A percentile compares a stretch with the other conserved stretches of the same genome.
phyloP scores from a whole-genome alignment of 2,888 invertebrate species.

The Epsilonema sp. region DNA sequence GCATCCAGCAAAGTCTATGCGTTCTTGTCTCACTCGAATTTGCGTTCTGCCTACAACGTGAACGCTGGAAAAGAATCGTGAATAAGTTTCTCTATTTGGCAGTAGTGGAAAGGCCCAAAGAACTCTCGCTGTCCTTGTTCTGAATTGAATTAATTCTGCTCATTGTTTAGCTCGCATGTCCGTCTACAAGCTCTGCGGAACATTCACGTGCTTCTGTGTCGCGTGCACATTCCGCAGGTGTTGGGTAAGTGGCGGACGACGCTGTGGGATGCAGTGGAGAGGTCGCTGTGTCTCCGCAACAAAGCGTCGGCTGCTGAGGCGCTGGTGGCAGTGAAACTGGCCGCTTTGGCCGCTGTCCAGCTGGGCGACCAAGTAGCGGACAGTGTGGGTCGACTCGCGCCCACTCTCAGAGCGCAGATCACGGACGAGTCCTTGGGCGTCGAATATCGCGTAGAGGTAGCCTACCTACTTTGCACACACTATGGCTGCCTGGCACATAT shows the following conservation, averaged over 20 bases:
- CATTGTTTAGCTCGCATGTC: constrained; percentile 8
- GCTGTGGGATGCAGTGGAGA: neutral
- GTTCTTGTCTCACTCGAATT: too few species aligned
- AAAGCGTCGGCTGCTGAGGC: too few species aligned
- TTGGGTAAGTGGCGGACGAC: neutral
- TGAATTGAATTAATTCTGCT: too few species aligned
- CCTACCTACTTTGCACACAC: too few species aligned
- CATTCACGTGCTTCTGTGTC: neutral
- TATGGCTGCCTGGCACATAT: too few species aligned
- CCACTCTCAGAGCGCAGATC: constrained; percentile 8
- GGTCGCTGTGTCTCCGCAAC: neutral
- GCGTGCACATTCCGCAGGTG: neutral
- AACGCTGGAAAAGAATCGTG: too few species aligned
- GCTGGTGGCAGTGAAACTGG: constrained; percentile 56
- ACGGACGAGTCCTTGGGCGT: constrained; percentile 7
- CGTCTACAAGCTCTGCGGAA: constrained; percentile 5
- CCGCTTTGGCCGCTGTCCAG: constrained; percentile 60
- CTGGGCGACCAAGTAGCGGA: constrained; percentile 38
- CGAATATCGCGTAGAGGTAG: constrained; percentile 1
- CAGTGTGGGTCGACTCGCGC: constrained; percentile 9
- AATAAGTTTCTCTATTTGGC: too few species aligned
- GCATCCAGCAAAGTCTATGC: too few species aligned
- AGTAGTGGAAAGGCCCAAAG: too few species aligned
- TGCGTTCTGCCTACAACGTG: too few species aligned
- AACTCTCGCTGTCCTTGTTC: too few species aligned